These are phyloP conservation scores for Dicaeum eximium DNA, from an alignment of 2,113 vertebrate species.

Conservation along the genomic window DNA sequence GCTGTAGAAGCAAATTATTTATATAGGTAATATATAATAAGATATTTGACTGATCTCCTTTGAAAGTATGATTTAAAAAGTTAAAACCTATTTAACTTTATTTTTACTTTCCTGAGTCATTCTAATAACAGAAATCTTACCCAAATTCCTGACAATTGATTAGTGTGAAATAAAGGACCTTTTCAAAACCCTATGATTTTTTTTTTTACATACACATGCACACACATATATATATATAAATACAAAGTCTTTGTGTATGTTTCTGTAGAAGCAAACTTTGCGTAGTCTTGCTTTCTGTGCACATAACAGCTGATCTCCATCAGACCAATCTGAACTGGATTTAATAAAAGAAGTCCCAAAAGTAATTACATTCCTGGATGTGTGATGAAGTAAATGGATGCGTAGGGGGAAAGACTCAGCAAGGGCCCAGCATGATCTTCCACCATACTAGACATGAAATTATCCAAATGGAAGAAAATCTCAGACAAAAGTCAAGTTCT, in stretches of 20 bases:
- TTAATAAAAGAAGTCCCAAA: not conserved
- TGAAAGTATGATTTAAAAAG: not conserved
- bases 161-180: not conserved
- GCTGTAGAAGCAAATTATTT: not conserved
- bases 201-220: not conserved
- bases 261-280: not conserved
- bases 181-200: not conserved
- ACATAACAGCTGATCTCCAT: not conserved
- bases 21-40: too few species aligned
- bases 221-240: too few species aligned
- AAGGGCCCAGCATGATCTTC: not conserved
- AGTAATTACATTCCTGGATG: not conserved
- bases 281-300: not conserved
- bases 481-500: not conserved
- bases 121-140: not conserved
- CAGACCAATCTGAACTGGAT: not conserved
- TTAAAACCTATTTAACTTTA: not conserved
- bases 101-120: not conserved
- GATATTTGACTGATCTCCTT: not conserved
- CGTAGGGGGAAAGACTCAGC: accelerated
- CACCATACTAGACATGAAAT: not conserved
- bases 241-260: not conserved
- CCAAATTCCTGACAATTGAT: not conserved
- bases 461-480: not conserved
- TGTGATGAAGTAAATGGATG: not conserved